Percentiles rank a stretch among this genome's conserved stretches.
Conservation (phyloP, 2,888 invertebrate genomes). For the Trichopoda pennipes region DNA sequence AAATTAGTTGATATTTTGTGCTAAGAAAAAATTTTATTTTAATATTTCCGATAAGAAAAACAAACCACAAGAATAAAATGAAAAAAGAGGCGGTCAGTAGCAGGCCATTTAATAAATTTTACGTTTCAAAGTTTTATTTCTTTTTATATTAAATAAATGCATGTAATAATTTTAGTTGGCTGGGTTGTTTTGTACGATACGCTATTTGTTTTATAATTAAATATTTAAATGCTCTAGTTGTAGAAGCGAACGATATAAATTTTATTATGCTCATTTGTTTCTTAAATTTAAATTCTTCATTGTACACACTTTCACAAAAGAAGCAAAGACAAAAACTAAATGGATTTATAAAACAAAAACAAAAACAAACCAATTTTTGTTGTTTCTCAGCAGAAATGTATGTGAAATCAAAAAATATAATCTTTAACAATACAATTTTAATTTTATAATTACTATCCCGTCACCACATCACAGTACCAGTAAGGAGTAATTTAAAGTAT, state of each 20-base stretch:
- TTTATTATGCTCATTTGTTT: slow-evolving; percentile 16
- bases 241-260: slow-evolving; percentile 13
- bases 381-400: too few relatives aligned
- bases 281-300: neutral
- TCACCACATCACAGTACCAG: too few relatives aligned
- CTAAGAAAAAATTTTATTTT: slow-evolving; percentile 30
- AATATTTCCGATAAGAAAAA: slow-evolving; percentile 12
- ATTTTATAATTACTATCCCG: too few relatives aligned
- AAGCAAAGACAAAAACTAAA: too few relatives aligned
- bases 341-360: too few relatives aligned
- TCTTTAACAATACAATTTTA: too few relatives aligned
- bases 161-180: slow-evolving; percentile 39
- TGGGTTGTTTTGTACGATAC: slow-evolving; percentile 28
- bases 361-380: too few relatives aligned
- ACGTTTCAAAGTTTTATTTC: neutral
- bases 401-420: too few relatives aligned
- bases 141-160: slow-evolving; percentile 17
- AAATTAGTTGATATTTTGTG: slow-evolving; percentile 16
- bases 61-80: slow-evolving; percentile 22
- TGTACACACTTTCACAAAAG: too few relatives aligned
- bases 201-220: slow-evolving; percentile 44
- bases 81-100: slow-evolving; percentile 19
- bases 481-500: too few relatives aligned
- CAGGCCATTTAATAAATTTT: slow-evolving; percentile 41
- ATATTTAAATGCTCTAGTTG: slow-evolving; percentile 41